A percentile compares a stretch with the other conserved stretches of the same genome.
Conservation (phyloP, 2,888 invertebrate genomes). For the Drosophila affinis region DNA sequence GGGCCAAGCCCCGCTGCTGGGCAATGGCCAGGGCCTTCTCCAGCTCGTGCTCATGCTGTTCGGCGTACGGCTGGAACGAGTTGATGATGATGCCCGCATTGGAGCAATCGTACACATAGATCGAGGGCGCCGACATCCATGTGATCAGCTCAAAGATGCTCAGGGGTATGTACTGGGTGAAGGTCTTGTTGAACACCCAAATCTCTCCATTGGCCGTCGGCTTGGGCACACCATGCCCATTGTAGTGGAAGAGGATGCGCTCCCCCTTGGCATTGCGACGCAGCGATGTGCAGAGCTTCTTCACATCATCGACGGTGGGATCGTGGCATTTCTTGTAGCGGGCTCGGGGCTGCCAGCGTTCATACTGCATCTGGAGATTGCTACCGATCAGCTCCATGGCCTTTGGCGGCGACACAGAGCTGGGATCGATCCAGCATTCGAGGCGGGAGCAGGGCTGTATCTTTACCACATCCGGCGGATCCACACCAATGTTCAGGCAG, state of each 20-base stretch:
- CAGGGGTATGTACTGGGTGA: constrained; percentile 99
- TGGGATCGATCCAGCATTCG: constrained; percentile 98
- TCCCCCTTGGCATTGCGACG: constrained; percentile 99
- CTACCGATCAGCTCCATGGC: constrained; percentile 96
- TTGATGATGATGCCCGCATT: constrained; percentile 98
- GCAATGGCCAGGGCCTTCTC: constrained; percentile 82
- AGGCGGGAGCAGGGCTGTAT: constrained; percentile 97
- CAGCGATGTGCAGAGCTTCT: constrained; percentile 96
- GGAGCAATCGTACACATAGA: constrained; percentile 99
- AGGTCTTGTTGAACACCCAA: constrained; percentile 99
- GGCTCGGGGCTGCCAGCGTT: constrained; percentile 99
- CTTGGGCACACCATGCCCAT: constrained; percentile 99
- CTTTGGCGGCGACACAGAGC: constrained; percentile 94
- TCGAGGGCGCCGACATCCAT: constrained; percentile 99
- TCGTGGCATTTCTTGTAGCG: constrained; percentile 98
- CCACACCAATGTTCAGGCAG: constrained; percentile 99
- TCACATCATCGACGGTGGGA: constrained; percentile 98
- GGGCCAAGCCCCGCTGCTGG: constrained; percentile 74
- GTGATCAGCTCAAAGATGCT: constrained; percentile 99
- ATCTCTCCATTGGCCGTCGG: constrained; percentile 99
- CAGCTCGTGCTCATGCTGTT: constrained; percentile 94
- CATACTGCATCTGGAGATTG: constrained; percentile 97
- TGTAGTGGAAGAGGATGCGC: constrained; percentile 99
- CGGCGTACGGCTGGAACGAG: constrained; percentile 94
- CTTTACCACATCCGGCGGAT: constrained; percentile 99